Base-by-base conservation (phyloP, 2,113 vertebrate genomes). In the Lynx canadensis region DNA sequence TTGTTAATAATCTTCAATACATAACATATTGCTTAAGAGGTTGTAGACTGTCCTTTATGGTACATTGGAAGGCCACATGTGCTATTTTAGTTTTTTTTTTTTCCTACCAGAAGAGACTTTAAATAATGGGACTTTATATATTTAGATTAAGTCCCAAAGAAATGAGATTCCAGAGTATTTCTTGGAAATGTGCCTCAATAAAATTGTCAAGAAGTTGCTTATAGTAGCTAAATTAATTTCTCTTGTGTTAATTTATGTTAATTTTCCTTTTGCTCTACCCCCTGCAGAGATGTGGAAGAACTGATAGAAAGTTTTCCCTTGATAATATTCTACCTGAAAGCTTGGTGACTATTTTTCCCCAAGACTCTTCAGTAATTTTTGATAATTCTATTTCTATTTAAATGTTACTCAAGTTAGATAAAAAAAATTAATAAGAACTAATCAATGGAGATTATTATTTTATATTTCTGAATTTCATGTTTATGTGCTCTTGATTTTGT, bases 91-190 rank as follows among this genome's bases (percentile, higher is more conserved):
- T 55, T 87, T 79, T 84, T 90, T 82, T 48, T 2, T 60, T 60
- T 9, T 7, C 57, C 55, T 27, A 52, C 23, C 90, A 74, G 38
- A 93, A 89, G n/a, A 73, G 36, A 86, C 63, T 89, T 82, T 65
- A 91, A 93, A 74, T 96, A 89, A 91, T 68, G 57, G 33, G 19
- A 52, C 23, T 52, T 92, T 74, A 27, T 41, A 6, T 78, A 48
- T 94, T 74, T 96, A 68, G 52, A 6, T 63, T 85, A 96, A 76
- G 23, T 52, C 45, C 55, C 36, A 80, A 66, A 91, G 36, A 21
- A 91, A 52, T 95, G n/a, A 96, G 60, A 93, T 97, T 86, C 21
- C 68, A 83, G 83, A 97, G 21, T 57, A 78, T 71, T 94, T 89
- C 66, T 97, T 80, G 33, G 50, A 82, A 89, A 91, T 91, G 16